Conservation (phyloP, 2,797 vertebrate genomes). For the Enteromius treurensis region DNA sequence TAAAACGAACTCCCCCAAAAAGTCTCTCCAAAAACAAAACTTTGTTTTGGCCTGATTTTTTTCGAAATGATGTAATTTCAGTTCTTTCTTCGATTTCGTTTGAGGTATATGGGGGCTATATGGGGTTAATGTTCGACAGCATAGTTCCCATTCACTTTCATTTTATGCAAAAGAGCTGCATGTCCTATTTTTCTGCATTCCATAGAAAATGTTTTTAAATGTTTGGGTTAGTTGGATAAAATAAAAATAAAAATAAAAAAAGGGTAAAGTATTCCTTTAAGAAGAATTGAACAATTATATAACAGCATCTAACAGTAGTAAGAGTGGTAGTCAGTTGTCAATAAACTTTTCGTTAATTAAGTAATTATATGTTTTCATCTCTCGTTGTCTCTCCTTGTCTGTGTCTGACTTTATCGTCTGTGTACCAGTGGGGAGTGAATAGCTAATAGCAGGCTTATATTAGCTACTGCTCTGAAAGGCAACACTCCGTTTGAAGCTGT, state of each 20-base stretch:
- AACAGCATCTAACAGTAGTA: not conserved
- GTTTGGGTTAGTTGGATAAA: too few relatives aligned
- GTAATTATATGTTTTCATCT: not conserved
- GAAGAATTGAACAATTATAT: not conserved
- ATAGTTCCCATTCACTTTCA: not conserved
- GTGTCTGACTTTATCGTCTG: slow-evolving; percentile 14
- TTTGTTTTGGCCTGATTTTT: too few relatives aligned
- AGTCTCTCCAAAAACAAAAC: too few relatives aligned
- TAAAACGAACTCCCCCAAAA: too few relatives aligned
- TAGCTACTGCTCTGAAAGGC: slow-evolving; percentile 43
- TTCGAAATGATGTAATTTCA: too few relatives aligned
- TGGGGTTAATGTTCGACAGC: not conserved
- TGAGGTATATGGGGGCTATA: too few relatives aligned
- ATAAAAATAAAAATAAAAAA: not conserved
- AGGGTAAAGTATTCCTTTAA: not conserved
- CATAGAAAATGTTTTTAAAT: not conserved
- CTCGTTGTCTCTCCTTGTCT: not conserved
- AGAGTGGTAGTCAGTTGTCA: not conserved
- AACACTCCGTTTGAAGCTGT: slow-evolving; percentile 48
- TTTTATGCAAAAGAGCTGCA: not conserved
- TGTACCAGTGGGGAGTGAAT: slow-evolving; percentile 21
- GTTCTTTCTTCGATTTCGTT: too few relatives aligned
- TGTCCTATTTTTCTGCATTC: not conserved
- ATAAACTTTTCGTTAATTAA: not conserved
- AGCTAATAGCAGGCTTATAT: slow-evolving; percentile 32